A percentile compares a stretch with the other conserved stretches of the same genome.
phyloP scores from a whole-genome alignment of 2,797 vertebrate genomes.

The Limnodromus scolopaceus region DNA sequence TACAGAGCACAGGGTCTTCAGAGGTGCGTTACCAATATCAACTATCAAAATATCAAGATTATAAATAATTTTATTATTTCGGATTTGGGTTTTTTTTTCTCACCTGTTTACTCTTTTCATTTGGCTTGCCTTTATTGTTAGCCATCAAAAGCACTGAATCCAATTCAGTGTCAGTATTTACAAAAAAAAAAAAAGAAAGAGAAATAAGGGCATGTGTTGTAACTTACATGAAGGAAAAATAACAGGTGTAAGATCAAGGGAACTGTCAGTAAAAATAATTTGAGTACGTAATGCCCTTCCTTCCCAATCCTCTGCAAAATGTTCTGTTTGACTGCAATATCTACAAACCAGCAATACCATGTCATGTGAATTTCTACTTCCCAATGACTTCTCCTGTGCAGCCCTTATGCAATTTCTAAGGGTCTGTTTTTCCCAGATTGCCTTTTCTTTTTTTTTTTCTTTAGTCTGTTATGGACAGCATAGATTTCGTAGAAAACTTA shows the following conservation, averaged over 20 bases:
- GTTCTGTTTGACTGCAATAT: not conserved
- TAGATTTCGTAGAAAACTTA: not conserved
- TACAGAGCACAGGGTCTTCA: not conserved
- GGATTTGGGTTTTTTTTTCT: fast-evolving
- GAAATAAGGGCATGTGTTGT: not conserved
- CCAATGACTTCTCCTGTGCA: not conserved
- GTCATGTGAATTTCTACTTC: not conserved
- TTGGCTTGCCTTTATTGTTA: not conserved
- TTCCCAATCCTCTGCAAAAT: not conserved
- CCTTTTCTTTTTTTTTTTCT: not conserved
- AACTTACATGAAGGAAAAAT: not conserved
- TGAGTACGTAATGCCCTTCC: not conserved
- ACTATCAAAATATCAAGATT: not conserved
- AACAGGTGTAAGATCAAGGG: not conserved
- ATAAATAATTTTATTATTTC: not conserved
- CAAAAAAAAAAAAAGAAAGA: not conserved
- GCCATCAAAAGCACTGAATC: not conserved
- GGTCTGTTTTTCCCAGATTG: not conserved
- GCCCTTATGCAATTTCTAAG: not conserved
- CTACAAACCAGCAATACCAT: not conserved
- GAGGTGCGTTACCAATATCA: not conserved
- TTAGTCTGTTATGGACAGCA: not conserved
- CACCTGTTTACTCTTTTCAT: not conserved
- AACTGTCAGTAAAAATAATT: not conserved
- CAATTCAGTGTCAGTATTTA: not conserved